Evolutionary conservation across 2,888 invertebrate species (phyloP).

Genomic region (Chrysotoxum bicinctum): DNA sequence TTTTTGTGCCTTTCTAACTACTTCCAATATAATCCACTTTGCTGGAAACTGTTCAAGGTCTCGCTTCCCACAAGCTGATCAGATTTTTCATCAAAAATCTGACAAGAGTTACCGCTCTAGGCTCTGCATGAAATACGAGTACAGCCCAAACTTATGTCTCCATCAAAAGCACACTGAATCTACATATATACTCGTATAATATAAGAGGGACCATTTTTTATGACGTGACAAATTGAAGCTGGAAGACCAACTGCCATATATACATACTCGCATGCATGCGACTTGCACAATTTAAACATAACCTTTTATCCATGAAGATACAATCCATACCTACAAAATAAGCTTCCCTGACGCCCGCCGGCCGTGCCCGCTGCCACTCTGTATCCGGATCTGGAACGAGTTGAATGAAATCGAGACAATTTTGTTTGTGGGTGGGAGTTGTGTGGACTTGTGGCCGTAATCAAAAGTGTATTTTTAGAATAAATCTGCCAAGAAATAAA

Average conservation of each 20-base stretch:
- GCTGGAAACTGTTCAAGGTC: neutral
- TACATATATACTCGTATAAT: neutral
- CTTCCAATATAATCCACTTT: neutral
- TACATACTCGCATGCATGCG: neutral
- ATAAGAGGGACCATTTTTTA: neutral
- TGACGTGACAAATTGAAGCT: constrained; percentile 37
- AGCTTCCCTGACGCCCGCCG: no score
- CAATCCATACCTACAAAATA: neutral
- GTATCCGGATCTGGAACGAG: neutral
- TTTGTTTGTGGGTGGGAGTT: neutral
- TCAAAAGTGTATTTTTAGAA: neutral
- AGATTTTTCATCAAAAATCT: constrained; percentile 33
- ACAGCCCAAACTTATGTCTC: constrained; percentile 15
- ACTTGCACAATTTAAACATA: constrained; percentile 20
- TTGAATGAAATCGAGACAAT: neutral
- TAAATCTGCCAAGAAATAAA: constrained; percentile 8
- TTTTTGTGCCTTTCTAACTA: constrained; percentile 1
- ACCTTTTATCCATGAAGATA: constrained; percentile 13
- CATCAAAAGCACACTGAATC: constrained; percentile 9
- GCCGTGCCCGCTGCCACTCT: neutral
- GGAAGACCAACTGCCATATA: constrained; percentile 28
- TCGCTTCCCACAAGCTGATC: neutral
- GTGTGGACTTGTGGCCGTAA: neutral
- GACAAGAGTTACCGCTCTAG: constrained; percentile 36
- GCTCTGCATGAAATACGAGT: constrained; percentile 1